Percentiles rank a stretch among this genome's conserved stretches.
Conservation (phyloP, 2,797 vertebrate species). For the Paguma larvata region DNA sequence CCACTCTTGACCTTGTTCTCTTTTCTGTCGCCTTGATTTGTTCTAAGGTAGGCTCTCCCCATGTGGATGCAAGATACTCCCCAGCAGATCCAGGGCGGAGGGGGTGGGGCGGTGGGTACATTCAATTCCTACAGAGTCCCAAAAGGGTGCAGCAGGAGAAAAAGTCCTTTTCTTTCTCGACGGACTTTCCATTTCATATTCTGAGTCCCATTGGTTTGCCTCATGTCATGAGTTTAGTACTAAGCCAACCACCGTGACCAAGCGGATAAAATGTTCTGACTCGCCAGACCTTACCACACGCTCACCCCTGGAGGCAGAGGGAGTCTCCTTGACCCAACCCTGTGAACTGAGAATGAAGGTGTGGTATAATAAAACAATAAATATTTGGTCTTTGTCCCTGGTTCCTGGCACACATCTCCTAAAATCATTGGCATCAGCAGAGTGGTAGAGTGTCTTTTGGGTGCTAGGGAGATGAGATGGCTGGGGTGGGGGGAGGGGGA, state of each 20-base stretch:
- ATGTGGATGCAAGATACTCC: not conserved
- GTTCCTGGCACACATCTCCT: not conserved
- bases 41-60: not conserved
- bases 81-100: not conserved
- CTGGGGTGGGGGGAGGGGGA: too few relatives aligned
- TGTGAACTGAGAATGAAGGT: not conserved
- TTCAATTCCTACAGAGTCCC: not conserved
- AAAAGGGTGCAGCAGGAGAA: not conserved
- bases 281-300: not conserved
- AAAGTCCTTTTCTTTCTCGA: not conserved
- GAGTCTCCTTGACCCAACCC: not conserved
- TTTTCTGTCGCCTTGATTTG: not conserved
- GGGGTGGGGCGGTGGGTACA: not conserved
- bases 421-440: not conserved
- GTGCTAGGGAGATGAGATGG: not conserved
- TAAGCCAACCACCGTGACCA: not conserved
- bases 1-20: not conserved
- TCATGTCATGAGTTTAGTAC: not conserved
- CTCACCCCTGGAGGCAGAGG: not conserved
- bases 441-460: not conserved
- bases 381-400: not conserved
- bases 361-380: not conserved
- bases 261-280: not conserved
- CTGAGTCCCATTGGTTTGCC: not conserved
- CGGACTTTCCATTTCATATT: not conserved